Percentiles rank a stretch among this genome's conserved stretches.
These are phyloP conservation scores for Drosophila arizonae DNA, from an alignment of 1,140 invertebrate genomes.

Conservation along the genomic window DNA sequence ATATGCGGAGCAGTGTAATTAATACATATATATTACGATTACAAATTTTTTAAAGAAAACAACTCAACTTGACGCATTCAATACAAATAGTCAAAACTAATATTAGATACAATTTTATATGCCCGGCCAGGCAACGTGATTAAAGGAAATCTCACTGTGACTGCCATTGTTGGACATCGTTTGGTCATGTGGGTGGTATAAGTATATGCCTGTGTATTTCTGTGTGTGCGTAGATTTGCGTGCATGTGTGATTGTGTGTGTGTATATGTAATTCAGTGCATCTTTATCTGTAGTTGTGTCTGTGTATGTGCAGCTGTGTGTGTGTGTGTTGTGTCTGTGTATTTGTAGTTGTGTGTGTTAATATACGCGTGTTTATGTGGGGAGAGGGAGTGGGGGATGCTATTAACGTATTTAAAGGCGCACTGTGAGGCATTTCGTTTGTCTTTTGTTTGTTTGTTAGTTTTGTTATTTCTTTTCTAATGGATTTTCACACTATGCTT, in stretches of 20 bases:
- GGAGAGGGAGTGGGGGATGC: not conserved
- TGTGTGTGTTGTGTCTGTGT: not conserved
- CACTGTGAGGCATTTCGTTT: conserved; percentile 63
- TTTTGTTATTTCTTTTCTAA: conserved; percentile 42
- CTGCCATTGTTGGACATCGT: conserved; percentile 23
- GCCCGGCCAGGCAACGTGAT: conserved; percentile 24
- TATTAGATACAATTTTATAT: conserved; percentile 44
- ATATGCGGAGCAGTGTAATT: conserved; percentile 55
- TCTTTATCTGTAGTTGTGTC: too few species aligned
- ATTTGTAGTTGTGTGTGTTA: not conserved
- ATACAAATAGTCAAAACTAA: conserved; percentile 51
- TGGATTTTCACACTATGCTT: conserved; percentile 24
- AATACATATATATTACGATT: conserved; percentile 55
- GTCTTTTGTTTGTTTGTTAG: conserved; percentile 62
- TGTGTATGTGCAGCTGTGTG: not conserved
- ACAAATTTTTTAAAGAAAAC: conserved; percentile 56
- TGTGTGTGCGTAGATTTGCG: not conserved
- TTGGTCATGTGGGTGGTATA: conserved; percentile 46
- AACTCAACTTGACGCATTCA: conserved; percentile 41
- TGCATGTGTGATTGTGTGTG: not conserved
- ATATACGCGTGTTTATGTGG: not conserved
- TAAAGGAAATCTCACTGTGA: conserved; percentile 8
- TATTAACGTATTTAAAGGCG: conserved; percentile 44
- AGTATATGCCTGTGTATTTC: not conserved
- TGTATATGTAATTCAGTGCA: not conserved